Percentiles rank a stretch among this genome's conserved stretches.
phyloP scores from a whole-genome alignment of 2,113 vertebrate genomes.

The Misgurnus anguillicaudatus region DNA sequence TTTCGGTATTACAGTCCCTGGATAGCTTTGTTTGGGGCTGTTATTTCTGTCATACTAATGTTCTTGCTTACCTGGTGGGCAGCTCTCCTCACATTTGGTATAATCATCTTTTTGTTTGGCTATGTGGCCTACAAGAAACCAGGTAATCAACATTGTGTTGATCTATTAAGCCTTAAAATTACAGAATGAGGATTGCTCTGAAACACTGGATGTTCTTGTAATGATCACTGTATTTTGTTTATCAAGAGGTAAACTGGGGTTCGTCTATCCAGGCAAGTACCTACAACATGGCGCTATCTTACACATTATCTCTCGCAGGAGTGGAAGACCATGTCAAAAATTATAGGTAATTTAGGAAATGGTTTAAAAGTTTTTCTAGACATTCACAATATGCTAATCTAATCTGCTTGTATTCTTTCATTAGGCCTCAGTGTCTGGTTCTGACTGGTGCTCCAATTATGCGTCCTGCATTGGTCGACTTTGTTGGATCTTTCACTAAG shows the following conservation, averaged over 20 bases:
- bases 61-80: conserved; percentile 80
- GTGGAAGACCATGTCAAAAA: conserved; percentile 80
- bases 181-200: neutral
- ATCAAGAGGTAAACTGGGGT: conserved; percentile 76
- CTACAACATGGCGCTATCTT: conserved; percentile 76
- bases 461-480: conserved; percentile 77
- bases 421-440: conserved; percentile 77
- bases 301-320: conserved; percentile 67
- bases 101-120: conserved; percentile 73
- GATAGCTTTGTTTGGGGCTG: conserved; percentile 70
- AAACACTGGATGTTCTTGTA: neutral
- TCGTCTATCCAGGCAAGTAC: conserved; percentile 73
- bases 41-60: conserved; percentile 75
- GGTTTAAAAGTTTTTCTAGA: neutral
- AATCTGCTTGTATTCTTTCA: neutral
- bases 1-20: conserved; percentile 75
- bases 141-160: conserved; percentile 55
- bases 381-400: neutral
- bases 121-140: conserved; percentile 76
- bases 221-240: neutral
- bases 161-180: neutral
- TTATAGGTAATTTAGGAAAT: conserved; percentile 65
- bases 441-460: conserved; percentile 73
- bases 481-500: conserved; percentile 77
- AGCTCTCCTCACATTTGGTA: conserved; percentile 66